Evolutionary conservation across 2,113 vertebrate genomes (phyloP).

Genomic region (Callithrix jacchus): DNA sequence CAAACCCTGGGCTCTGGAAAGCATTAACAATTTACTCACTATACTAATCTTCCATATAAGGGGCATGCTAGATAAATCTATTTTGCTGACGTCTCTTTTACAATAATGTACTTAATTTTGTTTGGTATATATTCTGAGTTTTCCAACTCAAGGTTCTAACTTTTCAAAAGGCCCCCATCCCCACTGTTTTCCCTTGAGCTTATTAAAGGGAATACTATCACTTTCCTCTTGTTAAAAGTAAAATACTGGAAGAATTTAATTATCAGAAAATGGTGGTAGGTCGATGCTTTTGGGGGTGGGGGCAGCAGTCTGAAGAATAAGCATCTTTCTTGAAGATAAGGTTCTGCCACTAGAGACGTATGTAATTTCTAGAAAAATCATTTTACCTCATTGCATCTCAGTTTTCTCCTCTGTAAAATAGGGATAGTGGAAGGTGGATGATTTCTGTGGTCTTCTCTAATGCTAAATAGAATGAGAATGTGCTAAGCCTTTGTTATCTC

Average conservation of each 20-base stretch:
- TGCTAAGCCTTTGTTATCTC: background rate
- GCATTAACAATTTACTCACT: background rate
- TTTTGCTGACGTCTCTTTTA: background rate
- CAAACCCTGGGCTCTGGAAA: background rate
- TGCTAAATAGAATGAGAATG: background rate
- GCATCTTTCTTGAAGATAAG: background rate
- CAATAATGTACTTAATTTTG: background rate
- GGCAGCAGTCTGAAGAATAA: background rate
- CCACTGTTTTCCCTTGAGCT: background rate
- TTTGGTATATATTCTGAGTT: background rate
- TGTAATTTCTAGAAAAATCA: background rate
- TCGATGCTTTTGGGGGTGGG: background rate
- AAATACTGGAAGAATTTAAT: background rate
- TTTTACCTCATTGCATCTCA: background rate
- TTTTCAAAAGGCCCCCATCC: background rate
- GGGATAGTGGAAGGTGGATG: background rate
- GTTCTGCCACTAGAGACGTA: background rate
- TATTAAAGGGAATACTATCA: background rate
- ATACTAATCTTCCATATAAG: background rate
- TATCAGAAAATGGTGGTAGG: background rate
- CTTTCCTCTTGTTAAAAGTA: background rate
- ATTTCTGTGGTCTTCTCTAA: background rate
- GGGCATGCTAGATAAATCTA: background rate
- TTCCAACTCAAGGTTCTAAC: background rate
- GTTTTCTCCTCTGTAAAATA: background rate